These are phyloP conservation scores for Halocynthia aurantium DNA, from an alignment of 23 tunicate species.

Conservation along the genomic window DNA sequence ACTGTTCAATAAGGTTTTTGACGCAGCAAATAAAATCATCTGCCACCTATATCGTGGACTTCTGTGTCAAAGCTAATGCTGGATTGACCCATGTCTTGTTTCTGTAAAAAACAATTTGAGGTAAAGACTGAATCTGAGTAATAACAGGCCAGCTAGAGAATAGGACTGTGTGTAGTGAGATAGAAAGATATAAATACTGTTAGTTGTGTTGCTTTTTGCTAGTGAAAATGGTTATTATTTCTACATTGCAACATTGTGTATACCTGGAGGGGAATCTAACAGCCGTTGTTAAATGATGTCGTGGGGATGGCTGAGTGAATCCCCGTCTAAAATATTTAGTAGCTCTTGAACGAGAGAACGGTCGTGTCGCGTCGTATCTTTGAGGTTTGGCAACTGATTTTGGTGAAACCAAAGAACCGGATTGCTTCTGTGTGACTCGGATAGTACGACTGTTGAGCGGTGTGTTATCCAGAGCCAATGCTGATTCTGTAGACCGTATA, in stretches of 20 bases:
- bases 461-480: slow-evolving; percentile 72
- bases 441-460: slow-evolving; percentile 53
- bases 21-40: too few species aligned
- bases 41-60: background rate
- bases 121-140: too few species aligned
- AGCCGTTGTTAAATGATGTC: background rate
- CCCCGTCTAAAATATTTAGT: background rate
- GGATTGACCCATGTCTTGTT: slow-evolving; percentile 93
- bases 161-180: too few species aligned
- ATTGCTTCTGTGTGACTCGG: slow-evolving; percentile 27
- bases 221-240: background rate
- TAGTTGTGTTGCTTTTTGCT: background rate
- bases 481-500: slow-evolving; percentile 42
- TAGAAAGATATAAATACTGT: too few species aligned
- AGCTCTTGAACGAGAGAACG: background rate
- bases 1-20: too few species aligned
- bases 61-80: slow-evolving; percentile 28
- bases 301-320: background rate
- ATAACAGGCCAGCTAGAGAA: too few species aligned
- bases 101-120: background rate
- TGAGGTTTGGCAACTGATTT: too few species aligned
- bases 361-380: background rate
- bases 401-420: background rate
- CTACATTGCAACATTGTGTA: background rate
- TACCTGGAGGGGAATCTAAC: background rate